phyloP scores from a whole-genome alignment of 2,113 vertebrate species.

The Xiphophorus hellerii region DNA sequence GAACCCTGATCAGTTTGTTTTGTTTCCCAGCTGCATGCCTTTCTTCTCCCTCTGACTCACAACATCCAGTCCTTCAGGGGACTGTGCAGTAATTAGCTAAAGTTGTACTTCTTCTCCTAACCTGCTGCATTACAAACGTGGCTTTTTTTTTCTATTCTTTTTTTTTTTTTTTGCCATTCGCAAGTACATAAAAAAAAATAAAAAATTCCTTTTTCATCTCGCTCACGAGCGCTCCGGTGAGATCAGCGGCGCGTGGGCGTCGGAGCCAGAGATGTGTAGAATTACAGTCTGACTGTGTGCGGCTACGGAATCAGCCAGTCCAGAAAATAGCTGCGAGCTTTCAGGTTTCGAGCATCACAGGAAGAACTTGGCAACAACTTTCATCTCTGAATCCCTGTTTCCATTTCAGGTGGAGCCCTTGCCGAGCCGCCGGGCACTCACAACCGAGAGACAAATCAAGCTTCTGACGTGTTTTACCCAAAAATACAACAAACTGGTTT shows the following conservation, averaged over 20 bases:
- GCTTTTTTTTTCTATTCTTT: not conserved
- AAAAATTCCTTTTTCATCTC: not conserved
- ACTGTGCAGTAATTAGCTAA: constrained; percentile 31
- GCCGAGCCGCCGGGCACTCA: not conserved
- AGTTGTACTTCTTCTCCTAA: constrained; percentile 18
- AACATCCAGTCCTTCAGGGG: constrained; percentile 24
- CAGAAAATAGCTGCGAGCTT: constrained; percentile 52
- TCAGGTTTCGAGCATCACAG: constrained; percentile 33
- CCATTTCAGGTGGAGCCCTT: constrained; percentile 31
- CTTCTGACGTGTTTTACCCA: constrained; percentile 15
- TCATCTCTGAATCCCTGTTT: constrained; percentile 26
- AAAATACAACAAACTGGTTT: constrained; percentile 28
- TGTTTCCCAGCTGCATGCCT: not conserved
- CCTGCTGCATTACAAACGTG: constrained; percentile 2
- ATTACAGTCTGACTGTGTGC: constrained; percentile 40
- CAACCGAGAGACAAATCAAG: constrained; percentile 3
- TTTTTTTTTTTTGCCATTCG: not conserved
- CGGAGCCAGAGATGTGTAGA: constrained; percentile 33
- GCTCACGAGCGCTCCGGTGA: constrained; percentile 30
- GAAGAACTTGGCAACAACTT: constrained; percentile 39
- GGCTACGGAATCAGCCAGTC: constrained; percentile 53
- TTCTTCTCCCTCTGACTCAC: constrained; percentile 12
- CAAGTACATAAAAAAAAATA: constrained; percentile 9
- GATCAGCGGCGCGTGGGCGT: constrained; percentile 34
- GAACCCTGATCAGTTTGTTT: not conserved